Percentiles rank a stretch among this genome's conserved stretches.
phyloP scores from a whole-genome alignment of 1,140 invertebrate genomes.

The Battus philenor region DNA sequence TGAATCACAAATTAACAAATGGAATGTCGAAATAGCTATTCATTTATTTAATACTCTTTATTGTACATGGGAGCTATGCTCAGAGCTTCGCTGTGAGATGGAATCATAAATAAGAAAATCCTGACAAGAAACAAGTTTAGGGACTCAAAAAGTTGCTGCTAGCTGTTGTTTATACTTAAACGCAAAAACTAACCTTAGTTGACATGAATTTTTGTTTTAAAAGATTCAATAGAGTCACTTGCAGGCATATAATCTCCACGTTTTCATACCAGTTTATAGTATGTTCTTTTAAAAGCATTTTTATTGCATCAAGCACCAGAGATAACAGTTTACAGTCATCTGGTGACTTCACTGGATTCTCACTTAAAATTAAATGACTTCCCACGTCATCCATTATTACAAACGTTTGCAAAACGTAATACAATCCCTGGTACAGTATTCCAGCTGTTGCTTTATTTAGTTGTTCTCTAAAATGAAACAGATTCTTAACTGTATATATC shows the following conservation, averaged over 20 bases:
- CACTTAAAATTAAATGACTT: slow-evolving; percentile 15
- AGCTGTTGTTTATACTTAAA: neutral
- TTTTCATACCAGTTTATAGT: slow-evolving; percentile 33
- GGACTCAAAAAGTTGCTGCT: neutral
- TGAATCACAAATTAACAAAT: slow-evolving; percentile 14
- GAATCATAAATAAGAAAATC: too few species aligned
- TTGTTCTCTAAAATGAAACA: slow-evolving; percentile 19
- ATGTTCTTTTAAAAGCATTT: slow-evolving; percentile 27
- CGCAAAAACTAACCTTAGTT: slow-evolving; percentile 20
- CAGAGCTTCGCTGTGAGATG: too few species aligned
- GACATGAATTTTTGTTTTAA: slow-evolving; percentile 25
- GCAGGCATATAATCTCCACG: slow-evolving; percentile 24
- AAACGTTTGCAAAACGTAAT: slow-evolving; percentile 19
- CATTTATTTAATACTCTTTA: too few species aligned
- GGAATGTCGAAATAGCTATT: neutral
- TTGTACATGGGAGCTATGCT: too few species aligned
- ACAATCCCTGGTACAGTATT: slow-evolving; percentile 22
- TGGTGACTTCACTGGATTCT: slow-evolving; percentile 12
- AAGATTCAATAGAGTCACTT: slow-evolving; percentile 25
- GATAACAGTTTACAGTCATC: slow-evolving; percentile 25
- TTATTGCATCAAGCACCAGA: slow-evolving; percentile 18
- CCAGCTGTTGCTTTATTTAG: slow-evolving; percentile 23
- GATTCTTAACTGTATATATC: slow-evolving; percentile 17
- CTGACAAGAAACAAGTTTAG: neutral
- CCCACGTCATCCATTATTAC: slow-evolving; percentile 19